phyloP scores from a whole-genome alignment of 2,113 vertebrate genomes.

The Marcusenius ussheri region DNA sequence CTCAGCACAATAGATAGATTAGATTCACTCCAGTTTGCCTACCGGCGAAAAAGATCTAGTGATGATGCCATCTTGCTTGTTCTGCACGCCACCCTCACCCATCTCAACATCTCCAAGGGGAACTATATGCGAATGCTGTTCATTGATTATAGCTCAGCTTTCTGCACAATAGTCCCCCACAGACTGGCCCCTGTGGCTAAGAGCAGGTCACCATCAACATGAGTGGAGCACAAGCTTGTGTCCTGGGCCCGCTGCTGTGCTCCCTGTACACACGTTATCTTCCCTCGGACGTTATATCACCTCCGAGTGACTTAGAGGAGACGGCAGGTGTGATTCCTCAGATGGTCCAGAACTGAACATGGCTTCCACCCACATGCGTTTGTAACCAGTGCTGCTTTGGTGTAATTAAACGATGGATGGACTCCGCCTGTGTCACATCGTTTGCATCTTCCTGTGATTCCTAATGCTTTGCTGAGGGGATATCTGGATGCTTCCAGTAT shows the following conservation, averaged over 20 bases:
- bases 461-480: neutral
- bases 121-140: too few relatives aligned
- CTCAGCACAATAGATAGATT: neutral
- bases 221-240: neutral
- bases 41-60: too few relatives aligned
- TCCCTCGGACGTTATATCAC: neutral
- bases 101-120: too few relatives aligned
- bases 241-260: neutral
- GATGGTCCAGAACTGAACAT: neutral
- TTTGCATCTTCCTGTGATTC: neutral
- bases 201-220: too few relatives aligned
- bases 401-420: neutral
- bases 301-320: neutral
- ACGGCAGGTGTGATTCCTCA: neutral
- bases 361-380: neutral
- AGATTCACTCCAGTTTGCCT: neutral
- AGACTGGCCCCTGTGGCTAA: neutral
- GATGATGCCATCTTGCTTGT: too few relatives aligned
- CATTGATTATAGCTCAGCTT: neutral
- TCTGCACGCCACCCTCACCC: too few relatives aligned
- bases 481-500: neutral
- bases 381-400: neutral
- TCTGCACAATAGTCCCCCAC: neutral
- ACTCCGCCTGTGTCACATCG: neutral
- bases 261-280: neutral